These are phyloP conservation scores for Cheilosia scutellata DNA, from an alignment of 2,888 invertebrate species.

Conservation along the genomic window DNA sequence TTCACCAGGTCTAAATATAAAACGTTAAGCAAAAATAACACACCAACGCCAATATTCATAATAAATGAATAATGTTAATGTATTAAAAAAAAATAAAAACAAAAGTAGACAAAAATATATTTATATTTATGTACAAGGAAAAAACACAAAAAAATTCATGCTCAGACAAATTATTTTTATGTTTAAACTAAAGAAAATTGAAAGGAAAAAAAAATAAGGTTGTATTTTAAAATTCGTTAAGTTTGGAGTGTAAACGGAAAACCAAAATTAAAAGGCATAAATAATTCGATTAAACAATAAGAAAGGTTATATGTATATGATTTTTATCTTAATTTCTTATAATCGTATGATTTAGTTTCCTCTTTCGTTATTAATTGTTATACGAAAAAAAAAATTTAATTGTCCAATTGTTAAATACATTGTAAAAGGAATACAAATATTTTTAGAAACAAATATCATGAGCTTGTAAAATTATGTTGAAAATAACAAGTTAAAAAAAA, in stretches of 20 bases:
- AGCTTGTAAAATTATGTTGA: conserved; percentile 66
- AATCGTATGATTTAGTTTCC: conserved; percentile 13
- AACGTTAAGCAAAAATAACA: too few species aligned
- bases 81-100: too few species aligned
- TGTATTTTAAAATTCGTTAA: conserved; percentile 63
- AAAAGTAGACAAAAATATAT: too few species aligned
- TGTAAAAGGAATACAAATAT: conserved; percentile 38
- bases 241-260: conserved; percentile 39
- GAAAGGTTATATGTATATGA: background rate
- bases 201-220: conserved; percentile 42
- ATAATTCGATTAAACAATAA: conserved; percentile 8
- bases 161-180: background rate
- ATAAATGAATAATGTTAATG: too few species aligned
- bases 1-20: too few species aligned
- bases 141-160: background rate
- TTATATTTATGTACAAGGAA: background rate
- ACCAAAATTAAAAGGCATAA: conserved; percentile 15
- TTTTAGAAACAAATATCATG: conserved; percentile 67
- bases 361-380: conserved; percentile 19
- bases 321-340: background rate
- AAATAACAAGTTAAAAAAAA: conserved; percentile 31
- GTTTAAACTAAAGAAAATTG: conserved; percentile 2
- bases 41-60: too few species aligned
- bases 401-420: conserved; percentile 68
- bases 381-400: conserved; percentile 18